Percentiles rank a stretch among this genome's conserved stretches.
Evolutionary conservation across 2,888 invertebrate genomes (phyloP).

Genomic region (Eubasilissa splendida): DNA sequence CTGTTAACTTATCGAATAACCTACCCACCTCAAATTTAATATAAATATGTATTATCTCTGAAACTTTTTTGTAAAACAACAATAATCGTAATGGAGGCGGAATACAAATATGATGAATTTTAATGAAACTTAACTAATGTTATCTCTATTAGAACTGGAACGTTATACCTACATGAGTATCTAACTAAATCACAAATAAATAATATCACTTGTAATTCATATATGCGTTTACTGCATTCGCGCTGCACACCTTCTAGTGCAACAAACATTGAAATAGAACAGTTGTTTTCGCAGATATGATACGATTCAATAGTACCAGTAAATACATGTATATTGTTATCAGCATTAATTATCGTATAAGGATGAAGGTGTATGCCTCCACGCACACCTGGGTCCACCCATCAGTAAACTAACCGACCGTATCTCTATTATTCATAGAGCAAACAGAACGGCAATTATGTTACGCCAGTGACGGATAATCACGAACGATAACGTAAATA

Average conservation of each 20-base stretch:
- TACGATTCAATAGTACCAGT: neutral
- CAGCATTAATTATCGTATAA: neutral
- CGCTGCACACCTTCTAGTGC: too few relatives aligned
- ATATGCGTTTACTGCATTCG: neutral
- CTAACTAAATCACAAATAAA: too few relatives aligned
- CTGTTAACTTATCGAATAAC: too few relatives aligned
- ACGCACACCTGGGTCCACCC: neutral
- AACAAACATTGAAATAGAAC: neutral
- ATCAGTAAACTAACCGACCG: slow-evolving; percentile 1
- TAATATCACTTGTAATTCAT: too few relatives aligned
- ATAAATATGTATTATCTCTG: too few relatives aligned
- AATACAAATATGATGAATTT: too few relatives aligned
- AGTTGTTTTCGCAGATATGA: neutral
- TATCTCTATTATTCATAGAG: neutral
- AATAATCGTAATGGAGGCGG: too few relatives aligned
- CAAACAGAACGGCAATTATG: slow-evolving; percentile 1
- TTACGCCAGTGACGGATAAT: neutral
- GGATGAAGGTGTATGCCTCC: neutral
- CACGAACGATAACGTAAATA: neutral
- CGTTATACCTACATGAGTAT: too few relatives aligned
- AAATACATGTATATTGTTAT: neutral
- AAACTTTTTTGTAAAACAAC: too few relatives aligned
- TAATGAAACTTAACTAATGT: too few relatives aligned
- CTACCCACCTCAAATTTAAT: too few relatives aligned
- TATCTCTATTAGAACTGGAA: too few relatives aligned